These are phyloP conservation scores for Eupsilia transversa DNA, from an alignment of 2,888 invertebrate species.

Conservation along the genomic window DNA sequence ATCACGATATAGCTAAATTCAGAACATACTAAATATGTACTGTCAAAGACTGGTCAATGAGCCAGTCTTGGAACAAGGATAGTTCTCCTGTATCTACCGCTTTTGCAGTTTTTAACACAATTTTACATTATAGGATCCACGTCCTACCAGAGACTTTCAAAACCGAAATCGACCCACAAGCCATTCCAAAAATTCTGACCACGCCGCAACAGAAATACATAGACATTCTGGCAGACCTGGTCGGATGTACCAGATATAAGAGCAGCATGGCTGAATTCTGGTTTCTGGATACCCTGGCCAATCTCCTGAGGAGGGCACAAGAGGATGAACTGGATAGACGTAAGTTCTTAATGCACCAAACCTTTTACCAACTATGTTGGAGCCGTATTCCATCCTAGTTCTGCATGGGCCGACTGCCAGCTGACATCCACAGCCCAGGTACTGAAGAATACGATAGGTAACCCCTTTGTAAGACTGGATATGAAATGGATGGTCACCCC, in stretches of 20 bases:
- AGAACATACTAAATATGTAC: too few species aligned
- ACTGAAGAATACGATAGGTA: neutral
- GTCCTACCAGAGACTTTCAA: conserved; percentile 82
- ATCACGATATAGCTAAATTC: too few species aligned
- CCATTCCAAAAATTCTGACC: conserved; percentile 80
- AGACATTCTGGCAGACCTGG: conserved; percentile 80
- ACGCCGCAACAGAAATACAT: conserved; percentile 83
- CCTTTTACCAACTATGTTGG: neutral
- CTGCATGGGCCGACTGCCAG: neutral
- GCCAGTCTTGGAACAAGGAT: neutral
- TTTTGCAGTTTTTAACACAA: neutral
- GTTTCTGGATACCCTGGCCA: conserved; percentile 89
- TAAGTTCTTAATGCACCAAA: conserved; percentile 63
- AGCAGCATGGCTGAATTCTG: conserved; percentile 87
- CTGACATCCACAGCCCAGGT: neutral
- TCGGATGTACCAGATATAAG: conserved; percentile 82
- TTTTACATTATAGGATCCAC: conserved; percentile 69
- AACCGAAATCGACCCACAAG: conserved; percentile 76
- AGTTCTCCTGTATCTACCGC: neutral
- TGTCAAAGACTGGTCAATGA: too few species aligned
- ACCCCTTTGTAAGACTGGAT: neutral
- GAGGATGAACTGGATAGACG: conserved; percentile 79
- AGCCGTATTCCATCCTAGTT: neutral
- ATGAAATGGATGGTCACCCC: neutral
- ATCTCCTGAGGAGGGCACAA: conserved; percentile 84